Percentiles rank a stretch among this genome's conserved stretches.
Conservation (phyloP, 2,113 vertebrate genomes). For the Leiothrix lutea region DNA sequence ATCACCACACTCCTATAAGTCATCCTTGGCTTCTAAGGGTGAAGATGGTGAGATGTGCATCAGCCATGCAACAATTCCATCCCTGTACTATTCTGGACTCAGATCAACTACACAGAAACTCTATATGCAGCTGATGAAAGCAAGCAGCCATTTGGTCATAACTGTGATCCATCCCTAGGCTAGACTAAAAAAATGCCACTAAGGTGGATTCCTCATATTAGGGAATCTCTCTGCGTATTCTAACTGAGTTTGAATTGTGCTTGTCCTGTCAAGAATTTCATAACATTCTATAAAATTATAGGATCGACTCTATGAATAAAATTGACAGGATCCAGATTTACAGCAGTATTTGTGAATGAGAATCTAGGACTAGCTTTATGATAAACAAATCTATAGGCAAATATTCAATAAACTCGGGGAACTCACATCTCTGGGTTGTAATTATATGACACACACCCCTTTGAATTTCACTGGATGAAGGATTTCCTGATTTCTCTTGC, state of each 20-base stretch:
- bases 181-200: background rate
- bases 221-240: background rate
- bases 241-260: background rate
- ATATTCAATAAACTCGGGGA: background rate
- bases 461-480: background rate
- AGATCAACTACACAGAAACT: background rate
- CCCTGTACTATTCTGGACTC: background rate
- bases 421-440: background rate
- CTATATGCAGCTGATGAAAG: background rate
- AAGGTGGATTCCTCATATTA: background rate
- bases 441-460: background rate
- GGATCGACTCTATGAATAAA: background rate
- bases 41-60: background rate
- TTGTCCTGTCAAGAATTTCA: background rate
- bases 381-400: background rate
- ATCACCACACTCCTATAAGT: background rate
- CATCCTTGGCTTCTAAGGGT: background rate
- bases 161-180: background rate
- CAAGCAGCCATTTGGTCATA: background rate
- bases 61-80: background rate
- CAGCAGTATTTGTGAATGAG: background rate
- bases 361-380: background rate
- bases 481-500: background rate
- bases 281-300: background rate
- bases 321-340: background rate